phyloP scores from a whole-genome alignment of 2,113 vertebrate species.

The Callocephalon fimbriatum region DNA sequence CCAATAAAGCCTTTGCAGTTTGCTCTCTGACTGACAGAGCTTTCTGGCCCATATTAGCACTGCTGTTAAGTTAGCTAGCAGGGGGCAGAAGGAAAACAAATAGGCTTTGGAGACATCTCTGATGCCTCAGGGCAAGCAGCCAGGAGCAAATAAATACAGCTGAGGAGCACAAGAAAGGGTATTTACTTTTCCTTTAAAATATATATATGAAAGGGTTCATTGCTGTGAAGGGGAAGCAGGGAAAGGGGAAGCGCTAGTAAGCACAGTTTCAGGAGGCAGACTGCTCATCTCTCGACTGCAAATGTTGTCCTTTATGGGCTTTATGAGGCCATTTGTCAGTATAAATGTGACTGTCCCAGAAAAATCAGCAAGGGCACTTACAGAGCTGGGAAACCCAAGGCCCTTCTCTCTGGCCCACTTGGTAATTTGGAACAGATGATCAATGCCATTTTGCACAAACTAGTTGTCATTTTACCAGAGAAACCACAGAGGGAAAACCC shows the following conservation, averaged over 20 bases:
- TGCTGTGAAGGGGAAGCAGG: not conserved
- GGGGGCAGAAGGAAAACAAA: constrained; percentile 65
- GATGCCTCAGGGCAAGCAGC: constrained; percentile 41
- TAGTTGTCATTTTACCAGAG: constrained; percentile 5
- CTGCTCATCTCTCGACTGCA: not conserved
- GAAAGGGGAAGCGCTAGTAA: not conserved
- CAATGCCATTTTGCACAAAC: not conserved
- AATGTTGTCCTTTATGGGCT: not conserved
- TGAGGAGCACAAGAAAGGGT: constrained; percentile 52
- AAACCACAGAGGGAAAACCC: constrained; percentile 20
- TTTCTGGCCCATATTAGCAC: constrained; percentile 44
- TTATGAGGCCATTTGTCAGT: constrained; percentile 38
- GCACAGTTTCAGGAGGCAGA: not conserved
- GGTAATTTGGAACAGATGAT: constrained; percentile 38
- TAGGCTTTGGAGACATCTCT: constrained; percentile 44
- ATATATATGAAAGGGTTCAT: not conserved
- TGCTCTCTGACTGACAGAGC: constrained; percentile 6
- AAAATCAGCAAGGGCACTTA: constrained; percentile 27
- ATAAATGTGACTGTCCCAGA: not conserved
- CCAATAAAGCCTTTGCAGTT: not conserved
- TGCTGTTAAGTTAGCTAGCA: constrained; percentile 52
- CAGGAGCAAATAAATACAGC: constrained; percentile 66
- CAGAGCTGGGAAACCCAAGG: not conserved
- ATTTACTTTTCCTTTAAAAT: constrained; percentile 62
- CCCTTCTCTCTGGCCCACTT: not conserved